These are phyloP conservation scores for Australoheros scitulus DNA, from an alignment of 2,113 vertebrate genomes.

Conservation along the genomic window DNA sequence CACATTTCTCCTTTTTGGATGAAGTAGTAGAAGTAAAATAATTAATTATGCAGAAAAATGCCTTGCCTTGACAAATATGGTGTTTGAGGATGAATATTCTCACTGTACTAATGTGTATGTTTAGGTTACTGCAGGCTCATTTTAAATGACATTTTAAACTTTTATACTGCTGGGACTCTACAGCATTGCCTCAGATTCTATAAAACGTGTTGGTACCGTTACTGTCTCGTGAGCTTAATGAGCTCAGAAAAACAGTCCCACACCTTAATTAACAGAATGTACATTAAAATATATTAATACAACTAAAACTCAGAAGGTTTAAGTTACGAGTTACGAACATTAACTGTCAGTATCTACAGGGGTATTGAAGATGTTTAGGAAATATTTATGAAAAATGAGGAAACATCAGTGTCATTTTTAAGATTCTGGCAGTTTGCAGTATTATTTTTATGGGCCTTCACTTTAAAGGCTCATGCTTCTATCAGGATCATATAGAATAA, in stretches of 20 bases:
- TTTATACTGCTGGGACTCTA: not conserved
- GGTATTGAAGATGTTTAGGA: not conserved
- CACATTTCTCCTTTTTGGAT: too few relatives aligned
- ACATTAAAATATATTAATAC: not conserved
- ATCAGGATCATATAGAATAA: not conserved
- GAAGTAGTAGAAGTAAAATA: too few relatives aligned
- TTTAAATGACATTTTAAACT: not conserved
- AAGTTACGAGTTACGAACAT: not conserved
- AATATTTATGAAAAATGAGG: not conserved
- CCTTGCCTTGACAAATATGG: too few relatives aligned
- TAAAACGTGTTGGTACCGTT: not conserved
- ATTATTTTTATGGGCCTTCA: not conserved
- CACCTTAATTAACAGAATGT: not conserved
- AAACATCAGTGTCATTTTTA: not conserved
- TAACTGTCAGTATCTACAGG: not conserved
- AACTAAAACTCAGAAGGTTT: not conserved
- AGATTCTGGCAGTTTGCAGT: not conserved
- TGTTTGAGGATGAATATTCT: too few relatives aligned
- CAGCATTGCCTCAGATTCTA: too few relatives aligned
- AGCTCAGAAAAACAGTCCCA: not conserved
- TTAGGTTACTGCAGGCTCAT: not conserved
- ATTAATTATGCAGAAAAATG: too few relatives aligned
- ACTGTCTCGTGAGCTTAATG: not conserved
- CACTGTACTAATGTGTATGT: too few relatives aligned
- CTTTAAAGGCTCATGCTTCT: not conserved